Base-by-base conservation (phyloP, 2,113 vertebrate species). In the Cepphus grylle region DNA sequence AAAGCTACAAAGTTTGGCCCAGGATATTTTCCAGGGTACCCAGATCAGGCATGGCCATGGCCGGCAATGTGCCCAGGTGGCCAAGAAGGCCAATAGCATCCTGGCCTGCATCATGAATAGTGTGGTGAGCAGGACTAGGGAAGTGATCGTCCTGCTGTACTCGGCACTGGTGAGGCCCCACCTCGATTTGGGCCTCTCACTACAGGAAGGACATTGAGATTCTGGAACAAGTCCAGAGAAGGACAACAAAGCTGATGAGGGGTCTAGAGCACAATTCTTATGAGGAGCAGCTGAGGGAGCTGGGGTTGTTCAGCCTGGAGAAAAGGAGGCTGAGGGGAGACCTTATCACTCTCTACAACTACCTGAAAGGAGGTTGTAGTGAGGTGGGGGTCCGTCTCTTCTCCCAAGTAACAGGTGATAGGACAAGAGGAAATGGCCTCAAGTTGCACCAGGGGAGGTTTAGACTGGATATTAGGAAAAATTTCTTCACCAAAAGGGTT, bases 41-140 rank as follows among this genome's bases (percentile, higher is more conserved):
- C 8, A 2, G 25, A 36, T 4, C 20, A 25, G 40, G 12, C 5
- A 2, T 9, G 45, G 55, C 63, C 23, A 1, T 1, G 58, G 58
- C n/a, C 6, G 14, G 22, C n/a, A 36, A n/a, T 36, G n/a, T 61
- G n/a, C 22, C n/a, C 21, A 36, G n/a, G 14, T 61, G 22, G n/a
- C n/a, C n/a, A 61, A 36, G 58, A 61, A 61, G n/a, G 58, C n/a
- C n/a, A 34, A 34, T 21, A 58, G 20, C 32, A n/a, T 22, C 19
- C 56, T n/a, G 32, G 32, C 18, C 32, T 36, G 58, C 34, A 36
- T 61, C n/a, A 25, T 13, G 58, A 36, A n/a, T 25, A 61, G 22
- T 61, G 34, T 36, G n/a, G n/a, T 36, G 14, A 61, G 58, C 47
- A 6, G 47, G 47, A 49, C 23, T n/a, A 34, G 56, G 20, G 32